These are phyloP conservation scores for Apis florea DNA, from an alignment of 1,140 invertebrate species.

Conservation along the genomic window DNA sequence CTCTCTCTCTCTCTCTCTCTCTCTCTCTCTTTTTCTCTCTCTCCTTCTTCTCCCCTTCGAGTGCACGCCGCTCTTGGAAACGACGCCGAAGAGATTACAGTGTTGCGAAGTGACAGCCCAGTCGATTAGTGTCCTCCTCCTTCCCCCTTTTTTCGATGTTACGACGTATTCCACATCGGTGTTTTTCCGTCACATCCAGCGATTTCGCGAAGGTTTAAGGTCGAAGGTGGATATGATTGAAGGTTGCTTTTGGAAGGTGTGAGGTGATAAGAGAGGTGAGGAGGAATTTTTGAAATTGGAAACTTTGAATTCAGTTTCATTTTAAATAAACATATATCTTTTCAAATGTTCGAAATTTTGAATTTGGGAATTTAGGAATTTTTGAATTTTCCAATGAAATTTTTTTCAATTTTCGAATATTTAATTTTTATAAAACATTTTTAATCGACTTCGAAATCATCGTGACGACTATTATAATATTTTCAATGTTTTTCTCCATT, in stretches of 20 bases:
- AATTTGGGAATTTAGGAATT: too few species aligned
- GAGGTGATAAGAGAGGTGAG: too few species aligned
- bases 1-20: conserved; percentile 22
- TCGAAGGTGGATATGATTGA: background rate
- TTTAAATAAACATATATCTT: background rate
- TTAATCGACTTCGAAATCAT: background rate
- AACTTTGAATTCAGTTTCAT: background rate
- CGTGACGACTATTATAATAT: background rate
- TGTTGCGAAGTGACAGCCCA: conserved; percentile 43
- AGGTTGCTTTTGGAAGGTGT: background rate
- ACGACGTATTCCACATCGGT: background rate
- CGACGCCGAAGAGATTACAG: conserved; percentile 64
- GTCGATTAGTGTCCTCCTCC: conserved; percentile 21
- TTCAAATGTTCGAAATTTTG: background rate
- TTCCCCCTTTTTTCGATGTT: background rate
- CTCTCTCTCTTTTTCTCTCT: conserved; percentile 48
- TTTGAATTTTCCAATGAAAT: background rate
- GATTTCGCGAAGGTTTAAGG: background rate
- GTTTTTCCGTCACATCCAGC: background rate
- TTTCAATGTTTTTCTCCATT: too few species aligned
- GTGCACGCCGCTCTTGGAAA: conserved; percentile 58
- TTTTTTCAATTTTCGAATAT: background rate
- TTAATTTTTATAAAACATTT: background rate
- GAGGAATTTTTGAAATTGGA: background rate
- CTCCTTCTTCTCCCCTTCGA: conserved; percentile 34